Evolutionary conservation across 1,140 invertebrate species (phyloP).

Genomic region (Listronotus bonariensis): DNA sequence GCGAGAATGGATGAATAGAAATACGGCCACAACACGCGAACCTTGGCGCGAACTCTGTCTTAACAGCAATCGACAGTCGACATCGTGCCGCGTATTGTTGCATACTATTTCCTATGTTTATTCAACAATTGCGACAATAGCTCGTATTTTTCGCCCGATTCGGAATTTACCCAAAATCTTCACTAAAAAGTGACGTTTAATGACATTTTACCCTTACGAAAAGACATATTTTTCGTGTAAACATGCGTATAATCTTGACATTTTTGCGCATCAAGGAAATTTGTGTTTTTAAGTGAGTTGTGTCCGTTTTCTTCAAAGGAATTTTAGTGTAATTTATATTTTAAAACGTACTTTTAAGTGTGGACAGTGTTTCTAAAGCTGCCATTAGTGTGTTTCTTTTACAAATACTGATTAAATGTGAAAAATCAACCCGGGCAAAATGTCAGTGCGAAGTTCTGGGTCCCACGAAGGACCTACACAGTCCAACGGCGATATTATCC

Average conservation of each 20-base stretch:
- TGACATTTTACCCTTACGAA: neutral
- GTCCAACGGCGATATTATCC: conserved; percentile 64
- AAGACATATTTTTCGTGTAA: too few relatives aligned
- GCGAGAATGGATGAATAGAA: conserved; percentile 20
- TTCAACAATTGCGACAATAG: conserved; percentile 2
- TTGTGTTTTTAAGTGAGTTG: conserved; percentile 15
- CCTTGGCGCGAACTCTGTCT: conserved; percentile 17
- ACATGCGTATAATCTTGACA: too few relatives aligned
- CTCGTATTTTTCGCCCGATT: too few relatives aligned
- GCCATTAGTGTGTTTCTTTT: neutral
- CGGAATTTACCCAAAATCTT: neutral
- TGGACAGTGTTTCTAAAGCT: neutral
- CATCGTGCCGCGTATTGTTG: neutral
- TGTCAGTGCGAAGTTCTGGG: conserved; percentile 41
- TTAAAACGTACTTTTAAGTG: neutral
- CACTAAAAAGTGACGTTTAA: neutral
- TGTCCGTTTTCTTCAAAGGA: neutral
- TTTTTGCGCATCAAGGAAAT: neutral
- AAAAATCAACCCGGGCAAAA: conserved; percentile 11
- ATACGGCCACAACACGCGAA: conserved; percentile 4
- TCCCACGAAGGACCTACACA: conserved; percentile 42
- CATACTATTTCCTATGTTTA: neutral
- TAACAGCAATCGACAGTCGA: neutral
- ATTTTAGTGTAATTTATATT: conserved; percentile 9
- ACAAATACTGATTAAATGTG: conserved; percentile 14